A percentile compares a stretch with the other conserved stretches of the same genome.
Evolutionary conservation across 2,888 invertebrate species (phyloP).

Genomic region (Epinotia ramella): DNA sequence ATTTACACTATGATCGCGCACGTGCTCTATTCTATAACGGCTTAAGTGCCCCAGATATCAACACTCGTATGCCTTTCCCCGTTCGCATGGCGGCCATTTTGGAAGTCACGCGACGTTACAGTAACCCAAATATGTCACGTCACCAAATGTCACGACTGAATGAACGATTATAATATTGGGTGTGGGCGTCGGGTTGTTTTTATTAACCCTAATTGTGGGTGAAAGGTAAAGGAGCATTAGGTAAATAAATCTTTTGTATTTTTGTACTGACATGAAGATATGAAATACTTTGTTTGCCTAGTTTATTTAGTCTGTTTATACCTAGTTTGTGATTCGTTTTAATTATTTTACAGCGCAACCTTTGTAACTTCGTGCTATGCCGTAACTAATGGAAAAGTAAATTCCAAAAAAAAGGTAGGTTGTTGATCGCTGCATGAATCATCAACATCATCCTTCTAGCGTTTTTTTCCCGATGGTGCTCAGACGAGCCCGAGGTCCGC

Average conservation of each 20-base stretch:
- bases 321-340: too few relatives aligned
- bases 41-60: not conserved
- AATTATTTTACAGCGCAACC: too few relatives aligned
- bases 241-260: not conserved
- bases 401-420: too few relatives aligned
- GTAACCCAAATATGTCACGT: constrained; percentile 41
- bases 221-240: constrained; percentile 9
- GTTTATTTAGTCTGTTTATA: too few relatives aligned
- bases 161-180: constrained; percentile 37
- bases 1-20: not conserved
- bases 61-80: not conserved
- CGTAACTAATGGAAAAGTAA: too few relatives aligned
- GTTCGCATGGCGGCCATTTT: not conserved
- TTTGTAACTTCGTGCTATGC: too few relatives aligned
- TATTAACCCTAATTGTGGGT: constrained; percentile 29
- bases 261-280: not conserved
- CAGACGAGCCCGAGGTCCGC: too few relatives aligned
- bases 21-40: not conserved
- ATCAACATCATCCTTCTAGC: too few relatives aligned
- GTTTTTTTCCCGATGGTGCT: too few relatives aligned
- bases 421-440: too few relatives aligned
- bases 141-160: constrained; percentile 18
- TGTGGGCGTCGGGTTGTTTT: constrained; percentile 26
- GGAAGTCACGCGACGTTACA: constrained; percentile 25
- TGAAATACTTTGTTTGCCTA: not conserved